phyloP scores from a whole-genome alignment of 2,113 vertebrate genomes.

The Cryptomyrus ogoouensis region DNA sequence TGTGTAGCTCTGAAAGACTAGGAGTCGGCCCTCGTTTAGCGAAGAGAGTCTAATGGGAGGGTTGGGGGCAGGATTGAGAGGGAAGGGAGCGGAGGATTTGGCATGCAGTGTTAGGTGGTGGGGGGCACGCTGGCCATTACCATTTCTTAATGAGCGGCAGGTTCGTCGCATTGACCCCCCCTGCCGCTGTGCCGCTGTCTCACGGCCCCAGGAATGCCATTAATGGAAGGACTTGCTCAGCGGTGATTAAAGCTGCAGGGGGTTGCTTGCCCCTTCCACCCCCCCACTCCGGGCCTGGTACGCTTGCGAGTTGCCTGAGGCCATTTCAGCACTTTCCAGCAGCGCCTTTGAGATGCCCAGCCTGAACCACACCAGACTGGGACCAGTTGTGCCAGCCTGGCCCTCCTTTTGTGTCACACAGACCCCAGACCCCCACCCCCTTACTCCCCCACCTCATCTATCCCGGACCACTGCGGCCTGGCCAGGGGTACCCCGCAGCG shows the following conservation, averaged over 20 bases:
- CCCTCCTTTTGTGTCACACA: slow-evolving; percentile 14
- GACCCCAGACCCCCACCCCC: background rate
- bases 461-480: background rate
- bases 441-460: background rate
- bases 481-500: slow-evolving; percentile 5
- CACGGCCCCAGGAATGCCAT: slow-evolving; percentile 17
- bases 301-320: slow-evolving; percentile 7
- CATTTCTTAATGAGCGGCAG: slow-evolving; percentile 23
- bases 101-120: slow-evolving; percentile 1
- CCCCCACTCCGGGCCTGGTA: background rate
- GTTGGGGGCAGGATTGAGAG: background rate
- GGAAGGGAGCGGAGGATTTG: background rate
- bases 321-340: slow-evolving; percentile 18
- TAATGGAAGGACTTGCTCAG: slow-evolving; percentile 8
- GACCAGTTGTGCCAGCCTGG: slow-evolving; percentile 12
- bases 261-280: background rate
- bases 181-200: background rate
- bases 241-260: slow-evolving; percentile 21
- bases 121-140: slow-evolving; percentile 7
- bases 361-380: slow-evolving; percentile 10
- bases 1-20: background rate
- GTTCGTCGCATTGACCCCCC: slow-evolving; percentile 10
- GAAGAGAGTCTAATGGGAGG: background rate
- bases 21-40: background rate
- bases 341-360: slow-evolving; percentile 17